Conservation (phyloP, 2,888 invertebrate genomes). For the Caenorhabditis becei region DNA sequence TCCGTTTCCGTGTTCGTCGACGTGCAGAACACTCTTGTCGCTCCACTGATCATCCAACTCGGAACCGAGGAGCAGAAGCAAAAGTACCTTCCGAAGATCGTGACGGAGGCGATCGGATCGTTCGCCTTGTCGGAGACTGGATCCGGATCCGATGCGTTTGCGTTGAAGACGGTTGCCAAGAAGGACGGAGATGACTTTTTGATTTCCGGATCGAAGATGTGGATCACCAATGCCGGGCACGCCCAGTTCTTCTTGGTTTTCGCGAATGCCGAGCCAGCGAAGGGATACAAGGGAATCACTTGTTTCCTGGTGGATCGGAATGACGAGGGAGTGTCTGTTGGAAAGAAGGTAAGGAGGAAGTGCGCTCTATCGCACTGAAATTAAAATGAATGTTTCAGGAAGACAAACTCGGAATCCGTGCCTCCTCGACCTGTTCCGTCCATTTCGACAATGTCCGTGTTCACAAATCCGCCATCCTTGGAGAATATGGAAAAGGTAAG, state of each 20-base stretch:
- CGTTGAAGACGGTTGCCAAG: conserved; percentile 93
- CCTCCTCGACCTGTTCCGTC: conserved; percentile 93
- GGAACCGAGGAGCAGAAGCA: conserved; percentile 92
- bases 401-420: conserved; percentile 87
- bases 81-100: conserved; percentile 91
- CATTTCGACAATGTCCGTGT: conserved; percentile 94
- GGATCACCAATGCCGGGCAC: conserved; percentile 97
- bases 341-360: conserved; percentile 84
- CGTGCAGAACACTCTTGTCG: conserved; percentile 95
- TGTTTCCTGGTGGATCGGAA: conserved; percentile 94
- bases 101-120: conserved; percentile 86
- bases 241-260: conserved; percentile 90
- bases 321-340: conserved; percentile 89
- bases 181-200: conserved; percentile 89
- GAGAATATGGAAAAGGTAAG: conserved; percentile 81
- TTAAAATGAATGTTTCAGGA: conserved; percentile 84
- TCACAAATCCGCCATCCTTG: conserved; percentile 78
- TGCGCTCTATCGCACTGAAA: conserved; percentile 67
- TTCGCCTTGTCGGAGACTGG: conserved; percentile 90
- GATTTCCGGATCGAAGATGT: conserved; percentile 96
- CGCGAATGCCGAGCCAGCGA: conserved; percentile 79
- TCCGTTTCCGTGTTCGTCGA: conserved; percentile 93
- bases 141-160: conserved; percentile 96
- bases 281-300: conserved; percentile 86
- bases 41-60: conserved; percentile 89